Conservation (phyloP, 2,797 vertebrate species). For the Darevskia nairensis region DNA sequence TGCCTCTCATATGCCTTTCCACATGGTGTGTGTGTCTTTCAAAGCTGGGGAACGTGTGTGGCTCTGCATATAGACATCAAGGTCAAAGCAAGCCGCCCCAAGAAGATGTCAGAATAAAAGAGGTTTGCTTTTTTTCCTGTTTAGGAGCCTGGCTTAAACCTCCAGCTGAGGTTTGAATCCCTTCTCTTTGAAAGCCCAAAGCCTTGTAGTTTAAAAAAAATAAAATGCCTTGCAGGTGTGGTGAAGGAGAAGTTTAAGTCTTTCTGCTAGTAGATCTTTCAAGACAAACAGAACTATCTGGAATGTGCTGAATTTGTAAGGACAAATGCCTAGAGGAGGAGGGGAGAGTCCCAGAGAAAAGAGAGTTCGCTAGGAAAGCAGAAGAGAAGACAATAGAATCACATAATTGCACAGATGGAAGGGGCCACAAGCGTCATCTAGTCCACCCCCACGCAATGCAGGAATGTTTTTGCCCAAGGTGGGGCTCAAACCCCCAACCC, state of each 20-base stretch:
- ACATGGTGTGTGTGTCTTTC: background rate
- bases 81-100: background rate
- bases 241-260: background rate
- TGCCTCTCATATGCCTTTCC: background rate
- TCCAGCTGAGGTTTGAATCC: background rate
- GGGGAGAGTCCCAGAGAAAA: background rate
- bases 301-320: background rate
- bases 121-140: background rate
- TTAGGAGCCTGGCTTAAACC: background rate
- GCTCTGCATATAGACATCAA: background rate
- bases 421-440: too few species aligned
- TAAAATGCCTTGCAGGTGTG: background rate
- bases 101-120: constrained; percentile 2
- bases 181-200: background rate
- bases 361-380: background rate
- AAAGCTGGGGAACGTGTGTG: background rate
- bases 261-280: background rate
- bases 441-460: too few species aligned
- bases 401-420: too few species aligned
- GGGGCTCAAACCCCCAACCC: too few species aligned
- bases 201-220: background rate
- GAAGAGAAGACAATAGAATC: background rate
- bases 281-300: background rate
- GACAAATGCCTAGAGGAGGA: background rate
- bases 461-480: too few species aligned